Base-by-base conservation (phyloP, 2,797 vertebrate species). In the Malacoraja senta region DNA sequence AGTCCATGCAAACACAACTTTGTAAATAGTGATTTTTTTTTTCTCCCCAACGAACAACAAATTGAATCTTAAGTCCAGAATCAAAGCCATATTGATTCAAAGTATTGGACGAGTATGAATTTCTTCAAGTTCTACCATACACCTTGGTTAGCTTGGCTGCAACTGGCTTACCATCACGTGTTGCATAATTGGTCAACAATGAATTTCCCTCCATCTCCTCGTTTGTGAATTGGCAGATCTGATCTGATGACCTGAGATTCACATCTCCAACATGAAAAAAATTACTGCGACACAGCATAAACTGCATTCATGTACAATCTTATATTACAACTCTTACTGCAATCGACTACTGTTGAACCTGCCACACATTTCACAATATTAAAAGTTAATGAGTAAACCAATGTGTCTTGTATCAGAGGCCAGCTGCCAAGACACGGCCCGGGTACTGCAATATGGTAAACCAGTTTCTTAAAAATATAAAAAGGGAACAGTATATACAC, bases 331-430 rank as follows among this genome's bases (percentile, higher is more conserved):
- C 63, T 38, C 29, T 10, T 72, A 35, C 24, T 91, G 65, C 19
- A 65, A 74, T 74, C 13, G 29, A 26, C 38, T 44, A n/a, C 15
- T 17, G 63, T 9, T 35, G 63, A 68, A 88, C 17, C 17, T 19
- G 32, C 21, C 21, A 76, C 44, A 4, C 15, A 38, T 92, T 92
- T 92, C 90, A 76, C 38, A 92, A 76, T 92, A 91, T 53, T 76
- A 58, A 44, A 13, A 58, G 90, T 58, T 92, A 58, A 76, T 92
- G 24, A 72, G 38, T 76, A 92, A 76, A 38, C 38, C 71, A 92
- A 53, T 17, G 15, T 1, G 2, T n/a, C 65, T 76, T 10, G 38
- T 38, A 76, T 76, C 71, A 53, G 44, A n/a, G 24, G 38, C 3
- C 8, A 35, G 38, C 26, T 53, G 10, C 90, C 71, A 76, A 92